phyloP scores from a whole-genome alignment of 2,888 invertebrate genomes.

The Drosophila subquinaria region DNA sequence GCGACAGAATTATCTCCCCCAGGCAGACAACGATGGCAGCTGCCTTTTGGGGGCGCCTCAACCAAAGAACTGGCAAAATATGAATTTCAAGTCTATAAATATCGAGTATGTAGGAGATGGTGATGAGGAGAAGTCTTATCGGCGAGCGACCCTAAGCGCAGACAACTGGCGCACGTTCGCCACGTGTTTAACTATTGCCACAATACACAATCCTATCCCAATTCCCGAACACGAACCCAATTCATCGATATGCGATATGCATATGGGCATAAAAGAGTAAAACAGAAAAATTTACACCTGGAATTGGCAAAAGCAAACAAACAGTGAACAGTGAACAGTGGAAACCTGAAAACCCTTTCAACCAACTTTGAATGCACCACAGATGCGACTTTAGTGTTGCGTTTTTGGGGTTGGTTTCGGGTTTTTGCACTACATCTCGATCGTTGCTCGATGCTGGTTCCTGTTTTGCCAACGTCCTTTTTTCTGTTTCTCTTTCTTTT shows the following conservation, averaged over 20 bases:
- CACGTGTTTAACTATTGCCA: constrained; percentile 66
- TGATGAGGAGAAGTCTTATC: constrained; percentile 53
- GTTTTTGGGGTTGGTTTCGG: constrained; percentile 49
- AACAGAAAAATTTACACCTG: constrained; percentile 80
- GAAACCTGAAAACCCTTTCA: constrained; percentile 60
- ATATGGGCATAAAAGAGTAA: constrained; percentile 23
- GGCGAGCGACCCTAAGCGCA: constrained; percentile 25
- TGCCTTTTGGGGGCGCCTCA: constrained; percentile 51
- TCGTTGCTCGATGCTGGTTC: constrained; percentile 39
- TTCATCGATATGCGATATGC: constrained; percentile 32
- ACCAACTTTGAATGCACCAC: constrained; percentile 63
- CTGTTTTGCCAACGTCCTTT: constrained; percentile 56
- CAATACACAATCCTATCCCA: constrained; percentile 25
- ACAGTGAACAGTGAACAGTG: constrained; percentile 12
- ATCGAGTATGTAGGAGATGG: constrained; percentile 7
- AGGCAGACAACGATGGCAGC: constrained; percentile 52
- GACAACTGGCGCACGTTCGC: constrained; percentile 78
- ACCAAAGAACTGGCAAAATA: constrained; percentile 42
- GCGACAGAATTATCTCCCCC: constrained; percentile 55
- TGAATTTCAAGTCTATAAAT: constrained; percentile 41
- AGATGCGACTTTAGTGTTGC: constrained; percentile 60
- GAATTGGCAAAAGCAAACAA: constrained; percentile 78
- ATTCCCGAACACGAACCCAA: constrained; percentile 20
- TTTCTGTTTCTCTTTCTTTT: constrained; percentile 26
- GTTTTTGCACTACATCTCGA: constrained; percentile 47